These are phyloP conservation scores for Gracilinanus agilis DNA, from an alignment of 2,113 vertebrate species.

Conservation along the genomic window DNA sequence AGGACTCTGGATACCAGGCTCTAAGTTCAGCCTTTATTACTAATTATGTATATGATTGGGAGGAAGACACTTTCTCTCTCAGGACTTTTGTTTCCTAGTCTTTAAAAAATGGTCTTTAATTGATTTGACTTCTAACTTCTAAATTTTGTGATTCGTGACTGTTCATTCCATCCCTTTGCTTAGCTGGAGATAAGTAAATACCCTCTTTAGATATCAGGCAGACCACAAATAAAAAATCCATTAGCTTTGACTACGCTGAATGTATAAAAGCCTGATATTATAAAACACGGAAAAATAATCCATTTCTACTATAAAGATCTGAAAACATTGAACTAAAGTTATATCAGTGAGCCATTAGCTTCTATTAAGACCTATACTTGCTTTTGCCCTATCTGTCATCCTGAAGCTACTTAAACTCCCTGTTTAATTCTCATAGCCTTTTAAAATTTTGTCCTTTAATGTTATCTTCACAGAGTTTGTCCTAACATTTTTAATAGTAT, in stretches of 20 bases:
- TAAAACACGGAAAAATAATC: constrained; percentile 44
- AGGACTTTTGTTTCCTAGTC: background rate
- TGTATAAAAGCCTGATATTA: constrained; percentile 41
- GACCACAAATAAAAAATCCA: constrained; percentile 49
- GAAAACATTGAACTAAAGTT: constrained; percentile 43
- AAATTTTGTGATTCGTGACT: background rate
- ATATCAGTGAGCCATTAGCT: constrained; percentile 25
- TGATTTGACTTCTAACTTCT: background rate
- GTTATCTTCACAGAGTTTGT: constrained; percentile 31
- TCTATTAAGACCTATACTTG: constrained; percentile 3
- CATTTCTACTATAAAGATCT: constrained; percentile 44
- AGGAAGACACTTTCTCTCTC: background rate
- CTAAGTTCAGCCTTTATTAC: background rate
- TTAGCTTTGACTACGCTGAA: constrained; percentile 48
- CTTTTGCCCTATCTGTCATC: background rate
- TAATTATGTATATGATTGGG: background rate
- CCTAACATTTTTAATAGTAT: constrained; percentile 14
- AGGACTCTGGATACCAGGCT: background rate
- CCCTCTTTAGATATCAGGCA: constrained; percentile 43
- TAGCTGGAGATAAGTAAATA: constrained; percentile 42
- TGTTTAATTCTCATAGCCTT: constrained; percentile 40
- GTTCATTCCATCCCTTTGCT: constrained; percentile 21
- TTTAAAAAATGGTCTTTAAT: background rate
- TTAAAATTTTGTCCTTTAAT: constrained; percentile 38
- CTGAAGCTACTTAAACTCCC: constrained; percentile 23